Base-by-base conservation (phyloP, 2,888 invertebrate genomes). In the Agonopterix heracliana region DNA sequence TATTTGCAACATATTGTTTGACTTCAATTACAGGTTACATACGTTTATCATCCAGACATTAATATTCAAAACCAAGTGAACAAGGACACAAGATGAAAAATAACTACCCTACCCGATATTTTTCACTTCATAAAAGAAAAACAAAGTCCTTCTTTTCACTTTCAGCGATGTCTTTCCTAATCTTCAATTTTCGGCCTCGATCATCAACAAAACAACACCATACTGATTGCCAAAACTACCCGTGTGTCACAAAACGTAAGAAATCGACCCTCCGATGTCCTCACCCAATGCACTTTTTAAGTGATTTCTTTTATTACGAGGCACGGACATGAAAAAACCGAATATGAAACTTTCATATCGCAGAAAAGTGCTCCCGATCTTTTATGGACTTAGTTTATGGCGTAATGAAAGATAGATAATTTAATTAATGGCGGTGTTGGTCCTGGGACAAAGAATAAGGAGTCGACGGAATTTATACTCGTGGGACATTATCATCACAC, bases 261-360 rank as follows among this genome's bases (percentile, higher is more conserved):
- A 64, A 67, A 65, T 53, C 63, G 56, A 68, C 73, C 76, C 78
- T 73, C 72, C 55, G 53, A 42, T 59, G 61, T 64, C 64, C 61
- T 62, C 57, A 52, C 62, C 61, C 71, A 74, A 70, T 81, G 83
- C 81, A 81, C 74, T 82, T 80, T 53, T 83, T 81, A 88, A 89
- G 87, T 81, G 84, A 85, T 86, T 79, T 73, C 77, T 82, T 86
- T 88, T 89, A 85, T 85, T 87, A 81, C 86, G 55, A 64, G 66
- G 75, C 86, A 84, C 84, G 86, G 71, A 75, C 77, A 67, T 60
- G 65, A 72, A 72, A 71, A 70, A 69, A 64, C 67, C 61, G 66
- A 70, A 74, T 79, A 77, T 78, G 78, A 83, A 80, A 78, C 78
- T 78, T 79, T 76, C 71, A 75, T 78, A 76, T 71, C 70, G 64